Base-by-base conservation (phyloP, 2,797 vertebrate species). In the Uromys caudimaculatus region DNA sequence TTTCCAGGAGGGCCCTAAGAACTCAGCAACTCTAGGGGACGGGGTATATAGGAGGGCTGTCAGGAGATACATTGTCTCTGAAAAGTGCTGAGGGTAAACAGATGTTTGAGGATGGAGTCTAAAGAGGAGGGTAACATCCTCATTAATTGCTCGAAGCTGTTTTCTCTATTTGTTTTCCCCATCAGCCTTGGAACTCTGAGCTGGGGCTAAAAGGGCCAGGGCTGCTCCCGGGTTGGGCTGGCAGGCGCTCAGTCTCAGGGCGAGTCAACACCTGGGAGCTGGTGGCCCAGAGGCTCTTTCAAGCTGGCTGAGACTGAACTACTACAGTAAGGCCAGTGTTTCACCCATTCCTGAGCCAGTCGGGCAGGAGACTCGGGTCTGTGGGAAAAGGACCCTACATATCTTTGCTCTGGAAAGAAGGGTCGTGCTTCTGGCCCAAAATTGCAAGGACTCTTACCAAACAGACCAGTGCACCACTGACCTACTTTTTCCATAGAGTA, bases 191-290 rank as follows among this genome's bases (percentile, higher is more conserved):
- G 76, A 75, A 44, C 54, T 1, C 1, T 41, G 77, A 56, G 50
- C 93, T 83, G 92, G 94, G 95, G 94, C 67, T 50, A 60, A 92
- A 93, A 13, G 0, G 95, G 60, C 47, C 73, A 0, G 1, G 88
- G 82, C 91, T 10, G 24, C 44, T 71, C 23, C 44, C 2, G 24
- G 23, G 38, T 27, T 19, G 17, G 81, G 38, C 89, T 90, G 91
- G 97, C 97, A 94, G 97, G 91, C 85, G 71, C 79, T 1, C 0
- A 16, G 35, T 91, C 84, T 92, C 90, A 0, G 91, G 81, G 93
- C 95, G 98, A 97, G 93, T 97, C 98, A 96, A 95, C 93, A 58
- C 81, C 85, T 86, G 97, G 6, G 13, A 50, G 77, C 95, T 75
- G 86, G 87, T 0, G 0, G 1, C 0, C 87, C 84, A 29, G 94